Conservation (phyloP, 2,888 invertebrate genomes). For the Lycia hirtaria region DNA sequence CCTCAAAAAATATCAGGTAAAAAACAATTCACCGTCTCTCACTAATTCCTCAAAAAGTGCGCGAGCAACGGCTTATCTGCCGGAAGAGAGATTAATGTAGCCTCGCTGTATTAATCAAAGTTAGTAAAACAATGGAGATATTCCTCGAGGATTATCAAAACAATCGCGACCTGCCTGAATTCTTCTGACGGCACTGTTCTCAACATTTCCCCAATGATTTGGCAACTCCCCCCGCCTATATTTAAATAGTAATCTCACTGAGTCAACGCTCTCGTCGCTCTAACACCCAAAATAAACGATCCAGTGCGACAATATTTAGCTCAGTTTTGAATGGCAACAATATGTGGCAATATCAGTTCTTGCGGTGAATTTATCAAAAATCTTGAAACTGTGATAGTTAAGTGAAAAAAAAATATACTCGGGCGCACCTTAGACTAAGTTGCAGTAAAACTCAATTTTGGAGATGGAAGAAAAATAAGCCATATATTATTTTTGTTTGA, state of each 20-base stretch:
- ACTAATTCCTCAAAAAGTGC: not conserved
- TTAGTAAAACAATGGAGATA: constrained; percentile 31
- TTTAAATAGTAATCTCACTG: constrained; percentile 83
- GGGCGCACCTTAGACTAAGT: constrained; percentile 5
- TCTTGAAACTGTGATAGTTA: constrained; percentile 7
- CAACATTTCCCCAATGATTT: constrained; percentile 80
- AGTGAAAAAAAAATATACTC: constrained; percentile 1
- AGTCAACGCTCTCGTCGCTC: constrained; percentile 81
- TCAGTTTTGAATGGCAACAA: constrained; percentile 66
- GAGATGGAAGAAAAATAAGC: constrained; percentile 17
- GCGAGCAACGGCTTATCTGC: constrained; percentile 16
- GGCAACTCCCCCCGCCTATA: constrained; percentile 82
- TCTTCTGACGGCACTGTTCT: constrained; percentile 53
- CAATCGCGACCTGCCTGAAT: constrained; percentile 64
- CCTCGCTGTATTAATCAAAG: constrained; percentile 27
- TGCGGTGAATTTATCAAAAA: constrained; percentile 1
- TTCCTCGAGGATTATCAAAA: constrained; percentile 48
- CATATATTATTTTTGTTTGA: constrained; percentile 7
- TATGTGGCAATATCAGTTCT: constrained; percentile 37
- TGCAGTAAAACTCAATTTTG: not conserved
- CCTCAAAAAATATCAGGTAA: too few relatives aligned
- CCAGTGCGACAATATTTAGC: constrained; percentile 68
- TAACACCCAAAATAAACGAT: constrained; percentile 77
- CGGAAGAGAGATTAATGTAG: constrained; percentile 19
- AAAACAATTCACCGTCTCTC: not conserved